Evolutionary conservation across 2,888 invertebrate species (phyloP).

Genomic region (Macaria liturata): DNA sequence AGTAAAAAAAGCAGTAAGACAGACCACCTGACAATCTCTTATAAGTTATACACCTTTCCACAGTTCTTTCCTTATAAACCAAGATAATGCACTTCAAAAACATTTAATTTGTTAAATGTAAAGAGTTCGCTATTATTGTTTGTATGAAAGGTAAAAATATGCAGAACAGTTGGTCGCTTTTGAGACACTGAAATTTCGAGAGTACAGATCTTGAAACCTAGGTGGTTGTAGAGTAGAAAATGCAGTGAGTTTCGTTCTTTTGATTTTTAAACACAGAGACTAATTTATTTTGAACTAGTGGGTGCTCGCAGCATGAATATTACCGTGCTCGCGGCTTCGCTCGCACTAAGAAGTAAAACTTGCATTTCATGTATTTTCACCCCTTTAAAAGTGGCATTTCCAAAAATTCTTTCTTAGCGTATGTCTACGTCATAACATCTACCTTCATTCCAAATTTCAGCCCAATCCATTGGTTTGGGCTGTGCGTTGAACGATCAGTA

Average conservation of each 20-base stretch:
- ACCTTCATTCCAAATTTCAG: no score
- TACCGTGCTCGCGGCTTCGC: no score
- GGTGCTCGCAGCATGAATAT: no score
- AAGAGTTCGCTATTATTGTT: not conserved
- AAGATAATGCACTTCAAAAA: constrained; percentile 56
- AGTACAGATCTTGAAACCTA: constrained; percentile 23
- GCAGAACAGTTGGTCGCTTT: constrained; percentile 15
- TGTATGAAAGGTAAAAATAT: constrained; percentile 3
- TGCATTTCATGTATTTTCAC: no score
- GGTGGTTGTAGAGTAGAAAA: constrained; percentile 17
- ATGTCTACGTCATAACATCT: no score
- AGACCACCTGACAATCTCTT: constrained; percentile 54
- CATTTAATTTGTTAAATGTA: constrained; percentile 51
- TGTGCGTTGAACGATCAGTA: no score
- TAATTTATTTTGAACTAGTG: no score
- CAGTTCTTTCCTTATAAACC: constrained; percentile 59
- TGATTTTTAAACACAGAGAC: no score
- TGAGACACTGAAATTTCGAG: constrained; percentile 34
- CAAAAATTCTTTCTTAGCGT: no score
- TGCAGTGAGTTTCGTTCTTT: constrained; percentile 6
- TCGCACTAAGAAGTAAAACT: no score
- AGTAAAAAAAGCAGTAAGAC: constrained; percentile 15
- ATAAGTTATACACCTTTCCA: constrained; percentile 55
- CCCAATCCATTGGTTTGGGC: no score
- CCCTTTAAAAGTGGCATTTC: no score